Evolutionary conservation across 2,888 invertebrate genomes (phyloP).

Genomic region (Halictus ligatus): DNA sequence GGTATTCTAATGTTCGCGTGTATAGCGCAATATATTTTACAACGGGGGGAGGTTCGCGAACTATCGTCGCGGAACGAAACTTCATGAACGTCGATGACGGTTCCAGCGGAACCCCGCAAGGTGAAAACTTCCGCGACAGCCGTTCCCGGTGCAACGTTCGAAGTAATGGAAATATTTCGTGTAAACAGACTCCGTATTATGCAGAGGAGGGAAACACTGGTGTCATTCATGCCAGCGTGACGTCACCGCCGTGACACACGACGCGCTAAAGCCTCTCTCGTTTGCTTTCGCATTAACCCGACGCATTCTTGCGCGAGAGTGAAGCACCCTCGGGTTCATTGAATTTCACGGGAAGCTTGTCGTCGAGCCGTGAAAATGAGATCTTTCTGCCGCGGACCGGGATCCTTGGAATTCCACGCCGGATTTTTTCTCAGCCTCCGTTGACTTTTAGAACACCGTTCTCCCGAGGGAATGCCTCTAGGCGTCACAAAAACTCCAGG

Average conservation of each 20-base stretch:
- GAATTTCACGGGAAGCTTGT: conserved; percentile 41
- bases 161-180: conserved; percentile 26
- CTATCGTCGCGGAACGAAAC: background rate
- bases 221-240: conserved; percentile 19
- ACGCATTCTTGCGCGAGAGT: conserved; percentile 40
- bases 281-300: conserved; percentile 49
- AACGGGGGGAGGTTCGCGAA: background rate
- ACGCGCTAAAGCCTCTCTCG: conserved; percentile 25
- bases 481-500: background rate
- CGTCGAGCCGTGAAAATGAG: conserved; percentile 25
- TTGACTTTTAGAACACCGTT: background rate
- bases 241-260: conserved; percentile 31
- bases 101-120: background rate
- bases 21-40: background rate
- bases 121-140: conserved; percentile 12
- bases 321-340: conserved; percentile 46
- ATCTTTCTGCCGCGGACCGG: conserved; percentile 5
- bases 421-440: background rate
- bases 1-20: background rate
- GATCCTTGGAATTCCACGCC: conserved; percentile 14
- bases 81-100: background rate
- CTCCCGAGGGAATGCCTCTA: background rate
- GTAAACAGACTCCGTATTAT: conserved; percentile 16
- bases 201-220: conserved; percentile 8
- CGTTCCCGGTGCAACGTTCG: background rate